Conservation (phyloP, 92 coral and sea anemone species). For the Porites lobata region DNA sequence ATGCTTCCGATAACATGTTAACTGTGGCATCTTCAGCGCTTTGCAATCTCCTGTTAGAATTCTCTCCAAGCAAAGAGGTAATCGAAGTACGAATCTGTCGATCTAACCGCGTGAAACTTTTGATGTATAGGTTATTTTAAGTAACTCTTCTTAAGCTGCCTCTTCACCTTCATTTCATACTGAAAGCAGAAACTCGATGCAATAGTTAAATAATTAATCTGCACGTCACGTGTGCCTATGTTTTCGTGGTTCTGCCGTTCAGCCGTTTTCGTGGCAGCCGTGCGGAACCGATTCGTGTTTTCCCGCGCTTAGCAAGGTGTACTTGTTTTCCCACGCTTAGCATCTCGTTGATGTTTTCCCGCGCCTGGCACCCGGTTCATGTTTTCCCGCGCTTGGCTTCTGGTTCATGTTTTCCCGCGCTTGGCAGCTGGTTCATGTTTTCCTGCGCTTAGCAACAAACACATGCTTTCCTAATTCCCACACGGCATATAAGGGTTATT, state of each 20-base stretch:
- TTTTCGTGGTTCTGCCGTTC: background rate
- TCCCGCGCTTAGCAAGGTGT: background rate
- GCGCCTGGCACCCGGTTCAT: background rate
- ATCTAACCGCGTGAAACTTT: no score
- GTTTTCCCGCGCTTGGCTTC: background rate
- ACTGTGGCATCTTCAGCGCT: conserved; percentile 98
- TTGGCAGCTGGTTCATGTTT: background rate
- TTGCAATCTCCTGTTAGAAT: conserved; percentile 94
- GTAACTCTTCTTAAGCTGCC: no score
- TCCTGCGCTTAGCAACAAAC: background rate
- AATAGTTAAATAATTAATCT: no score
- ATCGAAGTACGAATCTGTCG: background rate
- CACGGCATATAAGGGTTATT: no score
- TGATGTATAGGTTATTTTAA: no score
- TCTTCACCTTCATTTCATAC: no score
- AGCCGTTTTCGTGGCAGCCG: no score
- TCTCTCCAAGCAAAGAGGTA: conserved; percentile 99
- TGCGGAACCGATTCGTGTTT: no score
- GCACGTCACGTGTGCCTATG: background rate
- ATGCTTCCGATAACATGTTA: conserved; percentile 94
- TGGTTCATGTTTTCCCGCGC: background rate
- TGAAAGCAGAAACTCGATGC: no score
- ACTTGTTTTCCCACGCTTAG: background rate
- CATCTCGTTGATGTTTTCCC: background rate
- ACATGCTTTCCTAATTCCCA: no score